Evolutionary conservation across 2,113 vertebrate genomes (phyloP).

Genomic region (rabbit (Oryctolagus cuniculus)): DNA sequence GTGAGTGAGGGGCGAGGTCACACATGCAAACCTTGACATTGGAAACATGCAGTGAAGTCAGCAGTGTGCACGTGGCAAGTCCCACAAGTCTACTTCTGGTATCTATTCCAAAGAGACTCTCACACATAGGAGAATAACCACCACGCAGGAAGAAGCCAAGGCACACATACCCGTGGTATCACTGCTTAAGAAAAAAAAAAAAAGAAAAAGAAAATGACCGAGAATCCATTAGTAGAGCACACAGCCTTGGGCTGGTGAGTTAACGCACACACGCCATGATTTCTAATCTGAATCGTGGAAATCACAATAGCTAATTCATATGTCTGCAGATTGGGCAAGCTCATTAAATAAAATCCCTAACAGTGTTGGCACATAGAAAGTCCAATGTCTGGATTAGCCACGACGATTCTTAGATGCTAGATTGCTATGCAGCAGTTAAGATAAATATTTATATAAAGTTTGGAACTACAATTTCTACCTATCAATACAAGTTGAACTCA

Average conservation of each 20-base stretch:
- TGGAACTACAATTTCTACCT: neutral
- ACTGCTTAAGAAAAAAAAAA: neutral
- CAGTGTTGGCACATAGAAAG: neutral
- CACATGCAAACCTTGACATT: rapidly evolving
- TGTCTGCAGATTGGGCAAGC: neutral
- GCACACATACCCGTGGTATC: neutral
- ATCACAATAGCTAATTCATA: neutral
- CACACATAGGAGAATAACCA: neutral
- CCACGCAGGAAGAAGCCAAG: rapidly evolving
- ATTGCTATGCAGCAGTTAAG: neutral
- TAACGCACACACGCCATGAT: neutral
- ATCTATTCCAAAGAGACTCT: neutral
- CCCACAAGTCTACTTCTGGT: neutral
- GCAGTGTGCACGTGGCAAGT: rapidly evolving
- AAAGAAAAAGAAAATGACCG: neutral
- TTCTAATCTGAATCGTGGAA: neutral
- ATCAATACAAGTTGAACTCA: neutral
- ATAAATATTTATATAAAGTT: neutral
- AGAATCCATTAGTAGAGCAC: neutral
- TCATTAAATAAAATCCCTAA: neutral
- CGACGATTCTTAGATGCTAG: neutral
- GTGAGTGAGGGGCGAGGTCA: neutral
- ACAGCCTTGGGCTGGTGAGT: neutral
- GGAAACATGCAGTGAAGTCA: neutral
- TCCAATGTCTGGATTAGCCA: neutral